These are phyloP conservation scores for Uropetala carovei DNA, from an alignment of 2,888 invertebrate species.

Conservation along the genomic window DNA sequence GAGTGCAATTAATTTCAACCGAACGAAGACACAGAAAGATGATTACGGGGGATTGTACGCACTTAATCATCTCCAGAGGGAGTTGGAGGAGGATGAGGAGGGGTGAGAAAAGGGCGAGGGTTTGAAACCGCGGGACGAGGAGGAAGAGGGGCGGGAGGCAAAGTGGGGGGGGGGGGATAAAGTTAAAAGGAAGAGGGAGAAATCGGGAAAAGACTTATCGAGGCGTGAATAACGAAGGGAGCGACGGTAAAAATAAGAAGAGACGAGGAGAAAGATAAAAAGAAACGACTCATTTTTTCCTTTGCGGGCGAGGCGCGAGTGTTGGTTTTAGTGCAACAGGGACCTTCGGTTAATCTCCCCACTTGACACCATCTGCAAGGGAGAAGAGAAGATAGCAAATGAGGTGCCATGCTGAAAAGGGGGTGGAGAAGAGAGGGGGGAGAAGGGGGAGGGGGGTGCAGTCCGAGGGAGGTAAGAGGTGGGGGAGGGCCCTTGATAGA, in stretches of 20 bases:
- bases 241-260: background rate
- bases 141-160: background rate
- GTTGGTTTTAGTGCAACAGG: background rate
- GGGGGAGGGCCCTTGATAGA: background rate
- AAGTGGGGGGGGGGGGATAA: background rate
- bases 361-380: constrained; percentile 29
- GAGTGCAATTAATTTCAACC: constrained; percentile 1
- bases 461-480: background rate
- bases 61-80: background rate
- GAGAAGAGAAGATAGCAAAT: background rate
- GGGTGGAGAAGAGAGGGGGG: background rate
- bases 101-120: background rate
- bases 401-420: background rate
- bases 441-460: background rate
- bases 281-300: background rate
- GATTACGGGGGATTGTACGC: background rate
- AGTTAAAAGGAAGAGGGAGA: background rate
- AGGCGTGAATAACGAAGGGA: background rate
- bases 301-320: background rate
- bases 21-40: background rate
- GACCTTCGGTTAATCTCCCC: background rate
- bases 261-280: background rate
- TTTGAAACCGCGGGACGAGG: background rate
- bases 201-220: background rate
- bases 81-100: background rate